Base-by-base conservation (phyloP, 2,888 invertebrate genomes). In the Esperia sulphurella region DNA sequence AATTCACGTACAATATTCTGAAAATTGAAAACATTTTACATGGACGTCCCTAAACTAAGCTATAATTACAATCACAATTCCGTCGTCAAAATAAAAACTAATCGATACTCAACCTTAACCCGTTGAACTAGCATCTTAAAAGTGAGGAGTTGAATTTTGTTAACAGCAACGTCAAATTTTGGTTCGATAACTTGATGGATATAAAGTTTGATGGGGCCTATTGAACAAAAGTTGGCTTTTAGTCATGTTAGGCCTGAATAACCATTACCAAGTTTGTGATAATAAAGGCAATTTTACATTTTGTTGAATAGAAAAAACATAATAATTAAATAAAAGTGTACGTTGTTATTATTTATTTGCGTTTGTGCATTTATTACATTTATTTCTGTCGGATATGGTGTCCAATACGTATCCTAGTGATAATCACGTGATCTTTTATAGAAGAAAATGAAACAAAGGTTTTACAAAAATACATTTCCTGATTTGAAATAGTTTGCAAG, bases 11-110 rank as follows among this genome's bases (percentile, higher is more conserved):
- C 21, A 37, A 44, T 21, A 28, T 35, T 9, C 35, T 12, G 14
- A 37, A 44, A 44, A 44, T 44, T 9, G 44, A 37, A n/a, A 35
- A 37, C 37, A 44, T 44, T 44, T 44, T 44, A 44, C 44, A 44
- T 44, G 14, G 12, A 21, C 14, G 28, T 10, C 12, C 14, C 35
- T 4, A 28, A 43, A 44, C 44, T 44, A 12, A 41, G 14, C 14
- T 21, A 31, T 14, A 43, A 9, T 7, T 39, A 39, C 14, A 39
- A 39, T 8, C 5, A 21, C 21, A 13, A 14, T 7, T 3, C 6
- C 3, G 2, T 39, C 14, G 2, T 14, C 39, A n/a, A 39, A 1
- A 14, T 3, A 14, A 14, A 14, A 14, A 39, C 13, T 13, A 9
- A 8, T 14, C 6, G n/a, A 39, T 13, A 39, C 4, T 13, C 7